Evolutionary conservation across 1,140 invertebrate species (phyloP).

Genomic region (Brachionus paranguensis): DNA sequence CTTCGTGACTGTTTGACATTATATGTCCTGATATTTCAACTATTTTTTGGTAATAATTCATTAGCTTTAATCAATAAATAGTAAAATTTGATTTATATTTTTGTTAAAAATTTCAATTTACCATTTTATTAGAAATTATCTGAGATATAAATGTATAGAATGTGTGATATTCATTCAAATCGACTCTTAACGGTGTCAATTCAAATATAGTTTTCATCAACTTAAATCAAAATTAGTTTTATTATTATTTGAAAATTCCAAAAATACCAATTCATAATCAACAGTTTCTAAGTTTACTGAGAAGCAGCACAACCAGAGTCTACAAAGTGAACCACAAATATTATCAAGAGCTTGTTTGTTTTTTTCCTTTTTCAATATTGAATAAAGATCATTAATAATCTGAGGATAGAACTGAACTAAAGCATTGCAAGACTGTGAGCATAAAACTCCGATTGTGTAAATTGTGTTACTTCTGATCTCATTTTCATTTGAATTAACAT

Average conservation of each 20-base stretch:
- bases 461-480: slow-evolving; percentile 33
- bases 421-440: background rate
- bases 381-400: background rate
- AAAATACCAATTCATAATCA: slow-evolving; percentile 33
- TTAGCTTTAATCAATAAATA: background rate
- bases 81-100: background rate
- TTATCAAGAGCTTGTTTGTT: slow-evolving; percentile 35
- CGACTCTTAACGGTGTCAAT: slow-evolving; percentile 14
- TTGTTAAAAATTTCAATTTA: background rate
- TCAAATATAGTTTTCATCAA: slow-evolving; percentile 21
- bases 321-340: slow-evolving; percentile 28
- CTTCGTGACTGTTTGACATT: slow-evolving; percentile 18
- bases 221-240: background rate
- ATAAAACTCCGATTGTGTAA: slow-evolving; percentile 29
- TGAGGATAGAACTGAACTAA: background rate
- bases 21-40: slow-evolving; percentile 28
- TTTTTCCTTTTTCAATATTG: slow-evolving; percentile 15
- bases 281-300: background rate
- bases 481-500: background rate
- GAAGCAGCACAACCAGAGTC: slow-evolving; percentile 16
- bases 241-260: background rate
- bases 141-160: slow-evolving; percentile 18
- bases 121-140: background rate
- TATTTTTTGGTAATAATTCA: slow-evolving; percentile 36
- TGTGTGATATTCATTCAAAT: slow-evolving; percentile 25